Evolutionary conservation across 2,797 vertebrate species (phyloP).

Genomic region (Loris lydekkerianus): DNA sequence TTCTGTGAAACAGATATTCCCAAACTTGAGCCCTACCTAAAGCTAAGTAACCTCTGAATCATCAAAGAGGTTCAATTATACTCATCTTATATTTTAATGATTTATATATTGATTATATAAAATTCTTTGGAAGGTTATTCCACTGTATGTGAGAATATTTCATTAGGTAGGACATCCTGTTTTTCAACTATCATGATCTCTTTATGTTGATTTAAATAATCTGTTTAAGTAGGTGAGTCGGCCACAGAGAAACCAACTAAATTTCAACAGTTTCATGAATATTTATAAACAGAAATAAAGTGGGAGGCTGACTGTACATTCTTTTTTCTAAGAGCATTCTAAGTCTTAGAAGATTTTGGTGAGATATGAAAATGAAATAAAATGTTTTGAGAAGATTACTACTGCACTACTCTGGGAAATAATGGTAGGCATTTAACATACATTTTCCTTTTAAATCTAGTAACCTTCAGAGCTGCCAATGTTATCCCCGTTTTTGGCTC

Average conservation of each 20-base stretch:
- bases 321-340: neutral
- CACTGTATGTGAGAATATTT: slow-evolving; percentile 21
- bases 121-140: slow-evolving; percentile 57
- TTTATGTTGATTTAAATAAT: slow-evolving; percentile 50
- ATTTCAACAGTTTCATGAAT: neutral
- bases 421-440: neutral
- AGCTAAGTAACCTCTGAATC: slow-evolving; percentile 44
- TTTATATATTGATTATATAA: slow-evolving; percentile 34
- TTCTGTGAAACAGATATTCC: slow-evolving; percentile 30
- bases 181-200: neutral
- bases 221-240: neutral
- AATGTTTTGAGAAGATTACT: neutral
- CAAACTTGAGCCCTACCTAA: slow-evolving; percentile 41
- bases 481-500: neutral
- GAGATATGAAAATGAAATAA: neutral
- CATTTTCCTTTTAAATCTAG: slow-evolving; percentile 42
- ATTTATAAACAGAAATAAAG: slow-evolving; percentile 27
- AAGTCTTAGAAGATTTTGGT: neutral
- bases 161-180: slow-evolving; percentile 27
- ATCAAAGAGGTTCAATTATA: slow-evolving; percentile 47
- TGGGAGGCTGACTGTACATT: neutral
- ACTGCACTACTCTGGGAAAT: neutral
- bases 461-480: neutral
- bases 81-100: slow-evolving; percentile 22
- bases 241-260: slow-evolving; percentile 12